Conservation (phyloP, 2,113 vertebrate genomes). For the Gambusia holbrooki region DNA sequence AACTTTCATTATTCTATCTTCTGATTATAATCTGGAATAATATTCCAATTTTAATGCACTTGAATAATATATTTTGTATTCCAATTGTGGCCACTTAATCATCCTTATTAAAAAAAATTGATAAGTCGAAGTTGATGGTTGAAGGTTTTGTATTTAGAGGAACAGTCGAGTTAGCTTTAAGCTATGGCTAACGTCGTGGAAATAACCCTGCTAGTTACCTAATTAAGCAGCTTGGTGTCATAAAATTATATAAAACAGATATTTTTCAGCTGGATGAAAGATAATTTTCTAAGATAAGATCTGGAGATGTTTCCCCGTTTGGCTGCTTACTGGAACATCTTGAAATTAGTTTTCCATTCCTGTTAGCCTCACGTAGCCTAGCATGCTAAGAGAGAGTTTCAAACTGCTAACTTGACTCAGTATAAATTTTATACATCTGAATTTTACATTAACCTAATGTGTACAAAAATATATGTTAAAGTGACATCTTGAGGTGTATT, state of each 20-base stretch:
- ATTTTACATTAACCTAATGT: not conserved
- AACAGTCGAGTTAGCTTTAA: not conserved
- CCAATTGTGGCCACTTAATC: not conserved
- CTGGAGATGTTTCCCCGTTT: not conserved
- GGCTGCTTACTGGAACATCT: not conserved
- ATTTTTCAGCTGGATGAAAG: not conserved
- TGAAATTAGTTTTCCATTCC: not conserved
- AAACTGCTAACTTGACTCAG: not conserved
- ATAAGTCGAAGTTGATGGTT: not conserved
- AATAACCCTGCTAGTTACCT: too few relatives aligned
- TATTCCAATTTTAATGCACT: not conserved
- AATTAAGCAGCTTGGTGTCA: not conserved
- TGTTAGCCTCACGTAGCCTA: constrained; percentile 22
- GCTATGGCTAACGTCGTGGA: not conserved
- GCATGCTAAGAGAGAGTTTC: not conserved
- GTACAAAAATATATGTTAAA: constrained; percentile 11
- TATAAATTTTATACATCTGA: not conserved
- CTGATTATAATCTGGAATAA: not conserved
- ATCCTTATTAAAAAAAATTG: not conserved
- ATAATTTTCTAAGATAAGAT: not conserved
- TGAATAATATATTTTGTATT: not conserved
- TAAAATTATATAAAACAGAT: not conserved
- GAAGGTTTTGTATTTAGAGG: not conserved
- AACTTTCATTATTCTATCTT: not conserved
- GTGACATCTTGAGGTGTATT: constrained; percentile 11